These are phyloP conservation scores for Andrena hattorfiana DNA, from an alignment of 2,888 invertebrate species.

Conservation along the genomic window DNA sequence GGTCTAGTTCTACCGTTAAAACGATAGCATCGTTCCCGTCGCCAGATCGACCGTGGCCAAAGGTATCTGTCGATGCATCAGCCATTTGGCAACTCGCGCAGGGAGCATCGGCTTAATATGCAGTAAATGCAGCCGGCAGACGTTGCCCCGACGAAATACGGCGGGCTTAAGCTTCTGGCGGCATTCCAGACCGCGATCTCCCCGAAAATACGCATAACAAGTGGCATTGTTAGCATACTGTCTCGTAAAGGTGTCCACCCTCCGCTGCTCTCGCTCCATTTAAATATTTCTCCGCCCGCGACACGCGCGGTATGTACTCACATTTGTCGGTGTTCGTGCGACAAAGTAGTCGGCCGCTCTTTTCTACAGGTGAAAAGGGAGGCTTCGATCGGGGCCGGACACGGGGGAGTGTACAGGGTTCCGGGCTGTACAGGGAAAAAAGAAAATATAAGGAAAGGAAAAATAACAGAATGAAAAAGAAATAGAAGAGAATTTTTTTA, in stretches of 20 bases:
- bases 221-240: constrained; percentile 61
- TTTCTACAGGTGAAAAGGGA: too few relatives aligned
- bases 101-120: constrained; percentile 65
- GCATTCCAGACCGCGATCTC: constrained; percentile 44
- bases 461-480: neutral
- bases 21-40: constrained; percentile 7
- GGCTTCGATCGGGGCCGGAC: too few relatives aligned
- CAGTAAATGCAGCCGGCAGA: constrained; percentile 66
- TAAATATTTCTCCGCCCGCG: constrained; percentile 15
- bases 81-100: constrained; percentile 57
- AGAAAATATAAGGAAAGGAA: neutral
- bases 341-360: too few relatives aligned
- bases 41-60: constrained; percentile 37
- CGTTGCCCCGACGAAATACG: constrained; percentile 56
- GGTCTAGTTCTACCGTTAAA: neutral
- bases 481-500: neutral
- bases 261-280: constrained; percentile 16
- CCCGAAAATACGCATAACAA: constrained; percentile 58
- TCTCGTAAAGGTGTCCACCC: constrained; percentile 46
- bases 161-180: constrained; percentile 41
- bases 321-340: constrained; percentile 20
- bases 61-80: constrained; percentile 45
- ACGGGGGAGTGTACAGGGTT: too few relatives aligned
- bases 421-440: too few relatives aligned
- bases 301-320: constrained; percentile 10